phyloP scores from a whole-genome alignment of 2,797 vertebrate genomes.

The Clarias platycephalus region DNA sequence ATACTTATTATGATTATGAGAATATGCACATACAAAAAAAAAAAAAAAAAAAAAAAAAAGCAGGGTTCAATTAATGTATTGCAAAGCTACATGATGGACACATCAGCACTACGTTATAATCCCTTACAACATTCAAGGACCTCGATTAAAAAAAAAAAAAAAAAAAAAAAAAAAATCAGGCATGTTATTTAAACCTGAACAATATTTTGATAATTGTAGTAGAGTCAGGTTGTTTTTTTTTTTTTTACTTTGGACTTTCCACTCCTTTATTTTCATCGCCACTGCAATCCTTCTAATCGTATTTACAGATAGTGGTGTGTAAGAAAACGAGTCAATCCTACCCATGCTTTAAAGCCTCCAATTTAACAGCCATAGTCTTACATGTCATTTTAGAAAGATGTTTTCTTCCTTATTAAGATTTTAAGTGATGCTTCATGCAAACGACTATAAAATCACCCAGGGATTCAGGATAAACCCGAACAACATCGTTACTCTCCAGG shows the following conservation, averaged over 20 bases:
- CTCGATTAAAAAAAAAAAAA: neutral
- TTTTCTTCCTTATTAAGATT: neutral
- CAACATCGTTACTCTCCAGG: neutral
- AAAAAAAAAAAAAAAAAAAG: neutral
- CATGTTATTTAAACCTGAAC: neutral
- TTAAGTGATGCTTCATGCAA: neutral
- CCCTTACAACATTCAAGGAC: neutral
- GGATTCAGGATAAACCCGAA: constrained; percentile 8
- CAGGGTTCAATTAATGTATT: neutral
- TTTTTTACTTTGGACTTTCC: neutral
- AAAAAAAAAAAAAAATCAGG: neutral
- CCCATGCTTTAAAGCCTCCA: neutral
- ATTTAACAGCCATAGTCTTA: neutral
- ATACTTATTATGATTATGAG: no score
- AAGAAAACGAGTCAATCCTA: neutral
- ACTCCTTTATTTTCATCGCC: neutral
- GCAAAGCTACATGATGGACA: neutral
- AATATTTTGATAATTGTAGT: neutral
- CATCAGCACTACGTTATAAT: neutral
- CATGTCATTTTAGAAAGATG: neutral
- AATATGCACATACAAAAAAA: neutral
- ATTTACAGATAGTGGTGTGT: neutral
- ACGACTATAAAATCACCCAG: neutral
- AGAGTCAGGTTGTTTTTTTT: neutral
- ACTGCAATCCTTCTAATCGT: neutral